These are phyloP conservation scores for Cremastinae sp. DNA, from an alignment of 2,888 invertebrate genomes.

Conservation along the genomic window DNA sequence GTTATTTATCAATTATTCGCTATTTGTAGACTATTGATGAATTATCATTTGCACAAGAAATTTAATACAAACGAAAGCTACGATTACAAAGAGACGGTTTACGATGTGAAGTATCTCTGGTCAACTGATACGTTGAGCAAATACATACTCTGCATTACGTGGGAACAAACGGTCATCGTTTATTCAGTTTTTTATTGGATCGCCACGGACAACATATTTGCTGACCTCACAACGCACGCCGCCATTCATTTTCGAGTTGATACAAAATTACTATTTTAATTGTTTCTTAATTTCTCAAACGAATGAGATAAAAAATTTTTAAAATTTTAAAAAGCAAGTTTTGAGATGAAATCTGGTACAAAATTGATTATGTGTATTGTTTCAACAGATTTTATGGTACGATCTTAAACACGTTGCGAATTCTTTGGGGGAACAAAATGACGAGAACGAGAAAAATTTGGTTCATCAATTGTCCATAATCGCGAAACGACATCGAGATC, in stretches of 20 bases:
- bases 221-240: conserved; percentile 53
- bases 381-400: conserved; percentile 32
- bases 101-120: conserved; percentile 49
- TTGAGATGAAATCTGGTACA: too few relatives aligned
- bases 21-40: conserved; percentile 25
- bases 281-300: too few relatives aligned
- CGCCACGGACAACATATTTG: conserved; percentile 48
- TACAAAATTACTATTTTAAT: conserved; percentile 6
- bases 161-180: conserved; percentile 45
- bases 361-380: not conserved
- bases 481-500: conserved; percentile 25
- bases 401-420: conserved; percentile 25
- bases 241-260: conserved; percentile 49
- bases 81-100: conserved; percentile 48
- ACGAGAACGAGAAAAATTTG: conserved; percentile 19
- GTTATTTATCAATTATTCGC: too few relatives aligned
- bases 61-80: conserved; percentile 28
- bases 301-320: too few relatives aligned
- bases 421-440: not conserved
- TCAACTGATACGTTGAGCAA: conserved; percentile 24
- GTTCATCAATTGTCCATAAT: conserved; percentile 18
- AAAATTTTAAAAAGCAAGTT: too few relatives aligned
- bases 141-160: conserved; percentile 45
- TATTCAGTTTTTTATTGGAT: conserved; percentile 50
- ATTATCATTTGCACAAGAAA: conserved; percentile 31